phyloP scores from a whole-genome alignment of 2,888 invertebrate species.

The Pherbina coryleti region DNA sequence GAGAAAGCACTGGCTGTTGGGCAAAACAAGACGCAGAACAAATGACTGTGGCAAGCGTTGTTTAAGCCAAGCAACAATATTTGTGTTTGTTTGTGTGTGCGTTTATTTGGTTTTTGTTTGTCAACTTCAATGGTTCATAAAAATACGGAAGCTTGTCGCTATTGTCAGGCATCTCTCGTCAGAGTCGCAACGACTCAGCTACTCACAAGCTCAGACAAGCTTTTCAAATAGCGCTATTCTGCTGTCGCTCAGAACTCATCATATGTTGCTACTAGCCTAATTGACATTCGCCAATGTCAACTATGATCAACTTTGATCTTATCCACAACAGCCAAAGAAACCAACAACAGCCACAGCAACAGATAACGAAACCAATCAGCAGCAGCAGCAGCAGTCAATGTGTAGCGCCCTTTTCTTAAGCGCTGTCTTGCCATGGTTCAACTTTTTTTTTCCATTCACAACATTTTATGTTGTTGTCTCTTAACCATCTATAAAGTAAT shows the following conservation, averaged over 20 bases:
- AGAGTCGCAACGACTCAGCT: not conserved
- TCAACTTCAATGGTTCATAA: not conserved
- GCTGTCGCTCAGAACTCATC: constrained; percentile 17
- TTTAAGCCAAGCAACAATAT: not conserved
- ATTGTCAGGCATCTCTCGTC: not conserved
- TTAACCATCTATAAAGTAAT: not conserved
- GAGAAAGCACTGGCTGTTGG: not conserved
- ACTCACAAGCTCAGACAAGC: constrained; percentile 5
- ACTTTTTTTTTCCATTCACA: not conserved
- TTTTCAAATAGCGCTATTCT: constrained; percentile 15
- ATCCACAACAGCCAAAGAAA: not conserved
- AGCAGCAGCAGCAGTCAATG: not conserved
- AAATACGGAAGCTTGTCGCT: not conserved
- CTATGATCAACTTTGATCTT: constrained; percentile 23
- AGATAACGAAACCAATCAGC: no score
- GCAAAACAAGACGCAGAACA: not conserved
- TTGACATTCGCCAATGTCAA: constrained; percentile 33
- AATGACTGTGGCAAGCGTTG: not conserved
- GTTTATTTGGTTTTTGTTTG: not conserved
- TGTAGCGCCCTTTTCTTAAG: not conserved
- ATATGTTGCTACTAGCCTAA: constrained; percentile 1
- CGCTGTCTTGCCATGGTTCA: not conserved
- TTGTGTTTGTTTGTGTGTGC: not conserved
- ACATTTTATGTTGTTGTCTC: not conserved
- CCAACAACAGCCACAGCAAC: not conserved